phyloP scores from a whole-genome alignment of 2,113 vertebrate genomes.

The Pseudorectes ferrugineus region DNA sequence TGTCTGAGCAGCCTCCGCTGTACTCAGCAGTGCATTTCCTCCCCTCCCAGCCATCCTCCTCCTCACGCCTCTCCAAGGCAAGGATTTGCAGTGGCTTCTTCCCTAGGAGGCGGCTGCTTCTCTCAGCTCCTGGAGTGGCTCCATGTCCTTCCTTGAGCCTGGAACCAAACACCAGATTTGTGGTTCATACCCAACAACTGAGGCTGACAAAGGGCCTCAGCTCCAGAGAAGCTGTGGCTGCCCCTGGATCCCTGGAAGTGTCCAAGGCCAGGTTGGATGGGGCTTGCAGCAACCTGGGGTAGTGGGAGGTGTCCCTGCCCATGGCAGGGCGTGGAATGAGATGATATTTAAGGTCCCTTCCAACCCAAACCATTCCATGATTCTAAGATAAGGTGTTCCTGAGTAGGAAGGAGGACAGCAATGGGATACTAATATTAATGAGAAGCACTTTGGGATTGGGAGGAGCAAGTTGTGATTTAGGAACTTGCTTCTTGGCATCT shows the following conservation, averaged over 20 bases:
- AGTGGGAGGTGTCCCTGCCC: background rate
- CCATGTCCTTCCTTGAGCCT: background rate
- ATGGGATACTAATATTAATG: background rate
- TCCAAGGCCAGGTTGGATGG: fast-evolving
- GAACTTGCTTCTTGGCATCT: background rate
- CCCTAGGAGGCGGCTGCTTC: background rate
- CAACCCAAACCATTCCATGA: background rate
- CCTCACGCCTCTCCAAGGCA: fast-evolving
- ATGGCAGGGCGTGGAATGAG: background rate
- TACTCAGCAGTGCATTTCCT: background rate
- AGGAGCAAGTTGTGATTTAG: background rate
- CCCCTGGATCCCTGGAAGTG: background rate
- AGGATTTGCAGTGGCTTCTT: fast-evolving
- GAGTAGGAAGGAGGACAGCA: background rate
- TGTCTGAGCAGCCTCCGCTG: background rate
- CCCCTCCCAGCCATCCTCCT: background rate
- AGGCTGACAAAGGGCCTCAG: background rate
- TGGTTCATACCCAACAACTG: background rate
- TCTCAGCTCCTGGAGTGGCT: background rate
- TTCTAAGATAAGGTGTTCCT: background rate
- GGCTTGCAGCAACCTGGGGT: background rate
- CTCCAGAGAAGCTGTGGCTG: background rate
- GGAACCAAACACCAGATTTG: background rate
- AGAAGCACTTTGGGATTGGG: background rate
- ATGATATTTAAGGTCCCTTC: background rate